Base-by-base conservation (phyloP, 2,797 vertebrate genomes). In the Enteromius unitaeniatus region DNA sequence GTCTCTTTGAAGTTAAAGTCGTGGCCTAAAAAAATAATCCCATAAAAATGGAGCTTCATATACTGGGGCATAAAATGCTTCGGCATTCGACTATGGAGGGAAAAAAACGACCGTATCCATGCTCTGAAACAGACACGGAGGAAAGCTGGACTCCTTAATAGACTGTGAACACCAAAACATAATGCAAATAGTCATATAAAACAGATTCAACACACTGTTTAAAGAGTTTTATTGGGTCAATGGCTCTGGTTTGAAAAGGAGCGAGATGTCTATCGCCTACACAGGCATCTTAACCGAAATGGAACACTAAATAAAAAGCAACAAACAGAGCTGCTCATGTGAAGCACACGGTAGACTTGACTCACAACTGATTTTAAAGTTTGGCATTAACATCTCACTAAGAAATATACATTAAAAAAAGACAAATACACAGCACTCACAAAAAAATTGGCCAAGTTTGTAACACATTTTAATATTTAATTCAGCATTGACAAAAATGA, bases 1-100 rank as follows among this genome's bases (percentile, higher is more conserved):
- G 88, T 65, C 47, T 83, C 93, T 94, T 93, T 94, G 92, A 94
- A 92, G 92, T 91, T 64, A 88, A 89, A 93, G 94, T 93, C 15
- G 17, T 89, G 93, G 90, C 88, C 89, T 73, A 89, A 88, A 92
- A 94, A 64, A 85, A 23, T 92, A 95, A 95, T 93, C 93, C 89
- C 70, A 86, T 90, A 90, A 92, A 94, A 94, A 84, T 13, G 45
- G 64, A 91, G 84, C 89, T 91, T 91, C 90, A 93, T 93, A 93
- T 92, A 92, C 92, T 90, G 88, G 88, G 84, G 90, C 93, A 93
- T 93, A 90, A 94, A 86, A 90, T 88, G 91, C 89, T 94, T 92
- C 89, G 92, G 90, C 86, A 40, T 67, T 67, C 28, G 3, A 15
- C 31, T 76, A 28, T 26, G 72, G 15, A 51, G 28, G 26, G 7